phyloP scores from a whole-genome alignment of 2,113 vertebrate genomes.

The Cyanoliseus patagonus region DNA sequence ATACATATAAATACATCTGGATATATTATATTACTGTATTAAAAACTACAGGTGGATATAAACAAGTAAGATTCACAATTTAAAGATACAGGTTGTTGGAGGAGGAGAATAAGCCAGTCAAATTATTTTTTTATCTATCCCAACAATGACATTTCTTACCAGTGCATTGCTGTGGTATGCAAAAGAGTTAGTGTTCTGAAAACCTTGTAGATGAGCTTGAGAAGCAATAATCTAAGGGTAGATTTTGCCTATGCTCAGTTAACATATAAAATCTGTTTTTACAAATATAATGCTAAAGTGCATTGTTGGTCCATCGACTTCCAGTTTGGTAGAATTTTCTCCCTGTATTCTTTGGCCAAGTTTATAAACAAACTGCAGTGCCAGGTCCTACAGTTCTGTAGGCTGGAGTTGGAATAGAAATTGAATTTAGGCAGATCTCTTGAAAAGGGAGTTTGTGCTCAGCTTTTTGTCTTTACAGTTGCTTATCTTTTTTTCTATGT shows the following conservation, averaged over 20 bases:
- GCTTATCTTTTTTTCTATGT: not conserved
- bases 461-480: not conserved
- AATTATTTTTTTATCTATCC: not conserved
- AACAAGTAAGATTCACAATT: not conserved
- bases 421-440: not conserved
- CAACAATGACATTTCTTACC: not conserved
- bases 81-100: not conserved
- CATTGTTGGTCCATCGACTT: not conserved
- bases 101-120: not conserved
- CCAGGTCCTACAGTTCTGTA: not conserved
- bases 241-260: not conserved
- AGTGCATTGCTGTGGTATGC: not conserved
- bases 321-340: not conserved
- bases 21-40: not conserved
- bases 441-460: not conserved
- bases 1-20: not conserved
- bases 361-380: not conserved
- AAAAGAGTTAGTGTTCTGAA: not conserved
- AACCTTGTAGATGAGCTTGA: not conserved
- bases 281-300: not conserved
- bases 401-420: not conserved
- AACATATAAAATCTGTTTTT: not conserved
- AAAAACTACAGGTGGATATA: not conserved
- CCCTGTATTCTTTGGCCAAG: not conserved
- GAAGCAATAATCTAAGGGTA: not conserved